phyloP scores from a whole-genome alignment of 2,113 vertebrate genomes.

The Mobula birostris region DNA sequence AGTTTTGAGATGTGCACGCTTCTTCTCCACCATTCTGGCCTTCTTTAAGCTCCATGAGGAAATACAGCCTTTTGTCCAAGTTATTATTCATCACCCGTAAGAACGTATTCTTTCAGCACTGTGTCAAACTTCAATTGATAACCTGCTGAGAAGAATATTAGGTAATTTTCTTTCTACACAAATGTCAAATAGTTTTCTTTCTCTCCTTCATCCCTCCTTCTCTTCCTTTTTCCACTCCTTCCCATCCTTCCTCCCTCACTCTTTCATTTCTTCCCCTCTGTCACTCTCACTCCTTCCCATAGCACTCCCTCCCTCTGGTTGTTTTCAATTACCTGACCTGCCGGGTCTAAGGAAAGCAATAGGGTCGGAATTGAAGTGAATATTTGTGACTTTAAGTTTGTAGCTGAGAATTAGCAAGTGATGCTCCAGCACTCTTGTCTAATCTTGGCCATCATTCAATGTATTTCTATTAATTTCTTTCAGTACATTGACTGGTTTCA shows the following conservation, averaged over 20 bases:
- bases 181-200: too few species aligned
- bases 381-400: neutral
- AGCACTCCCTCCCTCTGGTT: neutral
- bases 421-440: neutral
- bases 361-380: neutral
- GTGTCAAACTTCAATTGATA: too few species aligned
- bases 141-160: too few species aligned
- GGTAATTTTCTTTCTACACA: too few species aligned
- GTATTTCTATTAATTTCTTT: conserved; percentile 8
- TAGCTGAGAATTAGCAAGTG: neutral
- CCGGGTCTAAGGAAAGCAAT: neutral
- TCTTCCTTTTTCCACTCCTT: neutral
- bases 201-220: neutral
- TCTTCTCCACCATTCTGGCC: too few species aligned
- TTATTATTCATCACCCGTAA: too few species aligned
- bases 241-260: neutral
- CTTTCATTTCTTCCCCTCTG: neutral
- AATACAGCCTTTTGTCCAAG: too few species aligned
- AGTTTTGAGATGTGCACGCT: too few species aligned
- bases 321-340: neutral
- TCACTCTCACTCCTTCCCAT: too few species aligned
- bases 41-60: too few species aligned
- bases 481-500: neutral
- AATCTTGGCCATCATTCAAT: neutral
- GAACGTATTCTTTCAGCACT: too few species aligned